Evolutionary conservation across 2,888 invertebrate genomes (phyloP).

Genomic region (Tetragonula carbonaria): DNA sequence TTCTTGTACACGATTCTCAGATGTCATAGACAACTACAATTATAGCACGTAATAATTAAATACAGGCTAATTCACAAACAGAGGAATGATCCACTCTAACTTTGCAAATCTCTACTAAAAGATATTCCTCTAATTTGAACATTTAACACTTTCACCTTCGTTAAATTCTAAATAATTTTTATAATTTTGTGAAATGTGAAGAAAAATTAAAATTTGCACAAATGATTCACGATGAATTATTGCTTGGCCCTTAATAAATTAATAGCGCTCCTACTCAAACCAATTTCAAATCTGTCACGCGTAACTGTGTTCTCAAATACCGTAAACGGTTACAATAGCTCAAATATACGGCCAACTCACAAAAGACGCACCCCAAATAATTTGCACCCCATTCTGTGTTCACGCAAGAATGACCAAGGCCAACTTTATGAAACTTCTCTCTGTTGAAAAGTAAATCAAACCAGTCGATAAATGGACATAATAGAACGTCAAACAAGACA

Average conservation of each 20-base stretch:
- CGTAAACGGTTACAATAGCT: not conserved
- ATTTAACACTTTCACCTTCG: too few species aligned
- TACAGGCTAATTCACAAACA: too few species aligned
- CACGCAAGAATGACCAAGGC: too few species aligned
- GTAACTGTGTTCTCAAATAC: not conserved
- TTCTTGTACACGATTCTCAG: not conserved
- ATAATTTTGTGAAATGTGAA: too few species aligned
- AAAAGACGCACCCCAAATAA: conserved; percentile 8
- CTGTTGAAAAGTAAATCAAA: conserved; percentile 21
- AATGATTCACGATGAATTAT: too few species aligned
- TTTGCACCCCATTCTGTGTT: not conserved
- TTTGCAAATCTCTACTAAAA: too few species aligned
- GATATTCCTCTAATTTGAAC: too few species aligned
- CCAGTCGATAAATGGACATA: conserved; percentile 35
- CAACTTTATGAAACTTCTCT: not conserved
- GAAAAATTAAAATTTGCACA: too few species aligned
- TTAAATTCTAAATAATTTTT: too few species aligned
- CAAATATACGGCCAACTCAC: not conserved
- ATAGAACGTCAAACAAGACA: conserved; percentile 44
- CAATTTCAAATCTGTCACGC: not conserved
- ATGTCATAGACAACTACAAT: not conserved
- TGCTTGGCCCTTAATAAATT: too few species aligned
- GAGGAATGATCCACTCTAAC: too few species aligned
- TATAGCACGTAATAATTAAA: not conserved
- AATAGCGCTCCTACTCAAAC: not conserved